A percentile compares a stretch with the other conserved stretches of the same genome.
These are phyloP conservation scores for Deroplatys truncata DNA, from an alignment of 2,888 invertebrate genomes.

Conservation along the genomic window DNA sequence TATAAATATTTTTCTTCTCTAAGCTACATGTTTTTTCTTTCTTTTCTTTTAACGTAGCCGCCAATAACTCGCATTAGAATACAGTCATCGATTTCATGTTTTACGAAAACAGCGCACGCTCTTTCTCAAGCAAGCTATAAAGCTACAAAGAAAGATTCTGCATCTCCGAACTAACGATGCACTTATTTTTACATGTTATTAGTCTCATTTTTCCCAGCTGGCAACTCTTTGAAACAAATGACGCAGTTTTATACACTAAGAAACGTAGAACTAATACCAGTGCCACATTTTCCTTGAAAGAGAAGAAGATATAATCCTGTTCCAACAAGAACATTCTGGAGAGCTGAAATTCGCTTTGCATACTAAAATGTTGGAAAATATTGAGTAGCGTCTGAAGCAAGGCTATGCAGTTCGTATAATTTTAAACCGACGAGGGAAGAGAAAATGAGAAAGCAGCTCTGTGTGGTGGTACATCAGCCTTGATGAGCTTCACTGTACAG, in stretches of 20 bases:
- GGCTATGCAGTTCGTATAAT: not conserved
- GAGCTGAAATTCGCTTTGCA: not conserved
- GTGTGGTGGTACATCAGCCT: too few species aligned
- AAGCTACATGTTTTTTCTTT: too few species aligned
- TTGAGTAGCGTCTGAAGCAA: not conserved
- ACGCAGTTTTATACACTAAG: not conserved
- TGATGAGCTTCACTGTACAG: not conserved
- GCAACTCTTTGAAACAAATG: not conserved
- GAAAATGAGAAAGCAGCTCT: not conserved
- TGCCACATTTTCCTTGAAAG: not conserved
- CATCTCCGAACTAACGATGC: not conserved
- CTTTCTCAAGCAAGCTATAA: not conserved
- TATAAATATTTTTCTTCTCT: too few species aligned
- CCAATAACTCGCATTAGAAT: too few species aligned
- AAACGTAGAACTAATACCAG: not conserved
- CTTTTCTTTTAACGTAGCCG: too few species aligned
- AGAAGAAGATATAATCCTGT: not conserved
- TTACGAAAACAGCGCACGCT: not conserved
- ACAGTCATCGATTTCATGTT: too few species aligned
- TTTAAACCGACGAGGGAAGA: not conserved
- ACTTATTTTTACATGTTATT: not conserved
- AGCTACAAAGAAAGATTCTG: not conserved
- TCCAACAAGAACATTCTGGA: not conserved
- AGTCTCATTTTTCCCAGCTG: not conserved
- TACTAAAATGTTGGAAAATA: not conserved